Base-by-base conservation (phyloP, 2,797 vertebrate species). In the Amblyraja radiata region DNA sequence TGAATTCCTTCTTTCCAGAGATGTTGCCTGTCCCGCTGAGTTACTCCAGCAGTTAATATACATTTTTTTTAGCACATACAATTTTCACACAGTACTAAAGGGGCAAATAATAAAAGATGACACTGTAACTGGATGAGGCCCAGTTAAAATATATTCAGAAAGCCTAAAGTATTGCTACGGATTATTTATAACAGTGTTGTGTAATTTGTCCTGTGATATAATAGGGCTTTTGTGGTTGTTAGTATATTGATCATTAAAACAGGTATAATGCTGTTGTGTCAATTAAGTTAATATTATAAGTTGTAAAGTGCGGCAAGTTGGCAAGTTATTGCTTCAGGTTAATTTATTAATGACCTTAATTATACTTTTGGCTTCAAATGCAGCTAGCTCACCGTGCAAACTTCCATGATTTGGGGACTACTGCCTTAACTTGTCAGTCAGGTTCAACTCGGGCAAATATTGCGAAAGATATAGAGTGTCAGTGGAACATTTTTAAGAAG, bases 401-500 rank as follows among this genome's bases (percentile, higher is more conserved):
- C 1, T 18, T 88, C 32, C 11, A 86, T n/a, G 63, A 65, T 65
- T n/a, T 88, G 16, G n/a, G 68, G n/a, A 88, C n/a, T 88, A 88
- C n/a, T 88, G 61, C 63, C 63, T 68, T 68, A 68, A 88, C 84
- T 68, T 88, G 84, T 88, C 65, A 32, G 84, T 68, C 84, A 65
- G 84, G 84, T 68, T 88, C 8, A 23, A 36, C n/a, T 88, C 9
- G 16, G n/a, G n/a, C 23, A 88, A 88, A 68, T 21, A 68, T 10
- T 36, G n/a, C 68, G n/a, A 88, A 88, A 63, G 84, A 36, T 88
- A n/a, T 61, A 14, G 61, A 83, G 81, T 83, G 80, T 65, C 58
- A 86, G 32, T 18, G 28, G 28, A 68, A 88, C 28, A 88, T 88
- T 88, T 95, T 95, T 94, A 95, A 95, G 94, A 94, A 94, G 94